Evolutionary conservation across 1,140 invertebrate species (phyloP).

Genomic region (Drosophila kanapiae): DNA sequence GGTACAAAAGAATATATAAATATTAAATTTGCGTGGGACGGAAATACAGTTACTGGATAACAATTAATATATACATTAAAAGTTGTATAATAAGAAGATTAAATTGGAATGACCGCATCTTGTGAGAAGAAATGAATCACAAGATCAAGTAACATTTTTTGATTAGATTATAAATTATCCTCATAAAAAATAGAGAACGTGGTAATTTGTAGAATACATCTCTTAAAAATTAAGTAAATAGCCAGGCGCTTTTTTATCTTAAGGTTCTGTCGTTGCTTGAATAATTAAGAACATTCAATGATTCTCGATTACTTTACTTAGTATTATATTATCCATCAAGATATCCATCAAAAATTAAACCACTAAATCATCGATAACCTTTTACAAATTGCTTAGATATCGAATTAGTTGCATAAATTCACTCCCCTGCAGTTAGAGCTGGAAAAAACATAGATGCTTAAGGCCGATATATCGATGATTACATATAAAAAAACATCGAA

Average conservation of each 20-base stretch:
- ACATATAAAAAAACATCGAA: no score
- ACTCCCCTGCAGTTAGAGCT: no score
- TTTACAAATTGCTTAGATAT: background rate
- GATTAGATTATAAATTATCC: background rate
- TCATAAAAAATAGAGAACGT: background rate
- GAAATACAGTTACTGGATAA: slow-evolving; percentile 5
- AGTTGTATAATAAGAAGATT: background rate
- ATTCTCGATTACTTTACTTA: background rate
- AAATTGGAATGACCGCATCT: slow-evolving; percentile 7
- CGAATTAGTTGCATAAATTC: background rate
- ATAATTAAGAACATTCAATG: background rate
- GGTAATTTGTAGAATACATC: background rate
- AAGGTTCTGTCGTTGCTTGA: background rate
- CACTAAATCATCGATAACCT: accelerated
- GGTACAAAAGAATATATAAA: background rate
- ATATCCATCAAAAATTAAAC: background rate
- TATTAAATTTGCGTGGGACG: background rate
- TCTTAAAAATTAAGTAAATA: background rate
- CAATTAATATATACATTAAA: background rate
- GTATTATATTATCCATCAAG: no score
- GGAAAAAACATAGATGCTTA: no score
- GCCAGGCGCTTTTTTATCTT: background rate
- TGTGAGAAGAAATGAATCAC: background rate
- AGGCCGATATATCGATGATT: no score
- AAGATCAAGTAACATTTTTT: background rate